A percentile compares a stretch with the other conserved stretches of the same genome.
phyloP scores from a whole-genome alignment of 2,113 vertebrate genomes.

The Chaenocephalus aceratus region DNA sequence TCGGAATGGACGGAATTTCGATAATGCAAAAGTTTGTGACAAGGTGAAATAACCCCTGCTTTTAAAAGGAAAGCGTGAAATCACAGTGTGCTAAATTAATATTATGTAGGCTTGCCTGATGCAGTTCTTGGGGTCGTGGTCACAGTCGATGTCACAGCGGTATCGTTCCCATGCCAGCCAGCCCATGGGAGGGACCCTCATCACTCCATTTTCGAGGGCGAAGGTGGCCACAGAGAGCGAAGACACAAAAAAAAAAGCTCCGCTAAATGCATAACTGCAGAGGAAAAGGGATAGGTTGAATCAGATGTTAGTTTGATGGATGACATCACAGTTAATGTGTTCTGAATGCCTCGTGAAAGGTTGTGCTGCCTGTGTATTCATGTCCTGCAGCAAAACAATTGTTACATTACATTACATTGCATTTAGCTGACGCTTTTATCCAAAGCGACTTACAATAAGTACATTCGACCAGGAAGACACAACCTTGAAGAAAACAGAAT shows the following conservation, averaged over 20 bases:
- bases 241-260: slow-evolving; percentile 56
- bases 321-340: neutral
- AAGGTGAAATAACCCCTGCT: neutral
- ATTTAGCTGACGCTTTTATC: no score
- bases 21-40: no score
- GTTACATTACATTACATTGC: no score
- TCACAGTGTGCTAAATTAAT: neutral
- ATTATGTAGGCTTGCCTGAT: slow-evolving; percentile 85
- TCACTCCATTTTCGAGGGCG: slow-evolving; percentile 90
- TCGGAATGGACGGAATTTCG: no score
- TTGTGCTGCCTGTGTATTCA: neutral
- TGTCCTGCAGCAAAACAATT: neutral
- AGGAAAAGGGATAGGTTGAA: neutral
- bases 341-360: neutral
- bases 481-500: no score
- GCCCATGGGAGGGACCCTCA: slow-evolving; percentile 93
- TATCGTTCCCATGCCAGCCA: slow-evolving; percentile 96
- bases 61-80: neutral
- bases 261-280: slow-evolving; percentile 58
- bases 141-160: slow-evolving; percentile 91
- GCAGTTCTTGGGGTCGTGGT: slow-evolving; percentile 89
- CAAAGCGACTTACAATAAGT: no score
- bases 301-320: no score
- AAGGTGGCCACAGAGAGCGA: slow-evolving; percentile 56
- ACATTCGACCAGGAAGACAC: no score